phyloP scores from a whole-genome alignment of 2,888 invertebrate species.

The Hypomecis punctinalis region DNA sequence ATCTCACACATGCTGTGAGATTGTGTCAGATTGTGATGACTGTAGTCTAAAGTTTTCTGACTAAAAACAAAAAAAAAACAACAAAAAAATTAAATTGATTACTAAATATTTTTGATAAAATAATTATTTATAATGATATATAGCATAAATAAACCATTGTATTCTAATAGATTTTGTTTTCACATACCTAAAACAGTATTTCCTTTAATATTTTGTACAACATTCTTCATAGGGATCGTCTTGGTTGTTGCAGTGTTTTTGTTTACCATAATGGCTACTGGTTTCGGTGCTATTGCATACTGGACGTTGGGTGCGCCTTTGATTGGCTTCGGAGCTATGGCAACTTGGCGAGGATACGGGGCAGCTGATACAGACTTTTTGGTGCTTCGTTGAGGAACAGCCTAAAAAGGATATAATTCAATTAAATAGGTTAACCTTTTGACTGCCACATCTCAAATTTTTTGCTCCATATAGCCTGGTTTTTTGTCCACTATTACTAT shows the following conservation, averaged over 20 bases:
- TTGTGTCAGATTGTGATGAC: too few relatives aligned
- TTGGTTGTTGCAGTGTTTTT: conserved; percentile 50
- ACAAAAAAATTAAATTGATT: too few relatives aligned
- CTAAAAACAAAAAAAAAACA: too few relatives aligned
- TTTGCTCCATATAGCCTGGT: too few relatives aligned
- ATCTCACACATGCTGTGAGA: too few relatives aligned
- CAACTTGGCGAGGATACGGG: conserved; percentile 68
- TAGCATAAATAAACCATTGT: too few relatives aligned
- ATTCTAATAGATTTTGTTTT: not conserved
- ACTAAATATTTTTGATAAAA: too few relatives aligned
- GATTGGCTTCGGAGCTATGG: conserved; percentile 78
- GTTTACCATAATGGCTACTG: conserved; percentile 58
- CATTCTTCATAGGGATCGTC: conserved; percentile 59
- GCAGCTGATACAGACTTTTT: conserved; percentile 53
- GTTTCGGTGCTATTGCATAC: conserved; percentile 69
- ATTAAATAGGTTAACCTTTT: not conserved
- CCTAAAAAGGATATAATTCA: conserved; percentile 42
- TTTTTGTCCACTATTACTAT: too few relatives aligned
- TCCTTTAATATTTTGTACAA: conserved; percentile 56
- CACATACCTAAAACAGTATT: conserved; percentile 65
- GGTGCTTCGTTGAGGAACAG: conserved; percentile 45
- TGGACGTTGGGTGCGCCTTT: conserved; percentile 50
- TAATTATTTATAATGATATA: too few relatives aligned
- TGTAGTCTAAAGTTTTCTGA: too few relatives aligned
- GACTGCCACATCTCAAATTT: not conserved